Conservation (phyloP, 2,113 vertebrate species). For the Myotis brandtii region DNA sequence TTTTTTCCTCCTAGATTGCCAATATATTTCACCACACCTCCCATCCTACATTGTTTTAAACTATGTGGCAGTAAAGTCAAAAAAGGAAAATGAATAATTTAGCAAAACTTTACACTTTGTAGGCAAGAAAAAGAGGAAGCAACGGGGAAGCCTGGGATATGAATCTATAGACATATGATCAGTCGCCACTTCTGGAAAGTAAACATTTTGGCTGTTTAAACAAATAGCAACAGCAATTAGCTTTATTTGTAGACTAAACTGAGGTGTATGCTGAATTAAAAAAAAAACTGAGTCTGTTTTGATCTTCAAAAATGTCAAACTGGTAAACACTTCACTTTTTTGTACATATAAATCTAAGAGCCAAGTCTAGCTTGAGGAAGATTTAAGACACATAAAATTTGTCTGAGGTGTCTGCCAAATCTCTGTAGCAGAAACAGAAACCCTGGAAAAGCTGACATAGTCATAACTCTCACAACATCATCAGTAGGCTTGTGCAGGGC, state of each 20-base stretch:
- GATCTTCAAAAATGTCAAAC: conserved; percentile 79
- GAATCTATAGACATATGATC: conserved; percentile 60
- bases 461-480: conserved; percentile 74
- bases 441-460: conserved; percentile 77
- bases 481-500: conserved; percentile 7
- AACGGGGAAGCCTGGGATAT: neutral
- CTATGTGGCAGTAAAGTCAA: neutral
- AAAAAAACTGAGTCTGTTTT: conserved; percentile 60
- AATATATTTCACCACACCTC: conserved; percentile 11
- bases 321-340: conserved; percentile 73
- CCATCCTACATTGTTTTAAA: conserved; percentile 6
- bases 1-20: neutral
- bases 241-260: conserved; percentile 55
- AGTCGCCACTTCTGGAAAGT: conserved; percentile 60
- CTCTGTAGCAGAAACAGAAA: conserved; percentile 75
- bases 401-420: conserved; percentile 80
- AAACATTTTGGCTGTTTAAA: conserved; percentile 63
- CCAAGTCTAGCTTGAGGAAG: conserved; percentile 75
- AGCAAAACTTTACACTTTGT: conserved; percentile 48
- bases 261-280: conserved; percentile 51
- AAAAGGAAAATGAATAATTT: conserved; percentile 38
- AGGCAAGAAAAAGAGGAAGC: conserved; percentile 57
- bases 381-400: conserved; percentile 82
- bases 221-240: conserved; percentile 68
- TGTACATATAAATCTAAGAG: conserved; percentile 78